A percentile compares a stretch with the other conserved stretches of the same genome.
These are phyloP conservation scores for Parazoanthus atlanticus DNA, from an alignment of 92 coral and sea anemone species.

Conservation along the genomic window DNA sequence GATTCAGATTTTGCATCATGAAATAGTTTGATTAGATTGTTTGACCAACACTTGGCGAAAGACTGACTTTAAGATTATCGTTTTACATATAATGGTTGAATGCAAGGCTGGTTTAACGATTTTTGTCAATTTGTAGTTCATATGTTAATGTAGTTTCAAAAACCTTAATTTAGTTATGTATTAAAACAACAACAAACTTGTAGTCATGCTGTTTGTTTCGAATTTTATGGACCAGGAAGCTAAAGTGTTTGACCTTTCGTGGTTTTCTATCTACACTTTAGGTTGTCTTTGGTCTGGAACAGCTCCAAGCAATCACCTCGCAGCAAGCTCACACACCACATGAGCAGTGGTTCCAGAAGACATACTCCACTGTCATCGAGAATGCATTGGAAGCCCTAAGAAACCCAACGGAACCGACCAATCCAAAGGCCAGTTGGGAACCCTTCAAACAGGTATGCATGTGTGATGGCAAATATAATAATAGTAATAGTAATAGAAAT, in stretches of 20 bases:
- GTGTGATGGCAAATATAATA: not conserved
- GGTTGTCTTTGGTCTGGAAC: constrained; percentile 96
- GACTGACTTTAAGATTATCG: too few relatives aligned
- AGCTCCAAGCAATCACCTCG: constrained; percentile 85
- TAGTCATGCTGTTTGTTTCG: not conserved
- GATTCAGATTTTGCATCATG: not conserved
- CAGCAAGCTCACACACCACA: constrained; percentile 93
- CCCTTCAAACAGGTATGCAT: constrained; percentile 92
- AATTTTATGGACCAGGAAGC: not conserved
- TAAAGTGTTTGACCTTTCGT: too few relatives aligned
- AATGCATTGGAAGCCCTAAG: constrained; percentile 79
- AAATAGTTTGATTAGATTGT: not conserved
- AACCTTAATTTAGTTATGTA: not conserved
- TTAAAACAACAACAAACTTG: not conserved
- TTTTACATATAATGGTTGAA: not conserved
- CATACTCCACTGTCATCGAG: constrained; percentile 74
- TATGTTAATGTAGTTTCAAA: not conserved
- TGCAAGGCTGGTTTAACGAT: not conserved
- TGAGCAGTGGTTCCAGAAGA: constrained; percentile 94
- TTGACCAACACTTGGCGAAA: not conserved
- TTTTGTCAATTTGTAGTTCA: too few relatives aligned
- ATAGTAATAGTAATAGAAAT: not conserved
- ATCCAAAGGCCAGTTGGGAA: constrained; percentile 96
- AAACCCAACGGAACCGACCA: constrained; percentile 86
- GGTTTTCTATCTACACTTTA: constrained; percentile 23